A percentile compares a stretch with the other conserved stretches of the same genome.
These are phyloP conservation scores for Pteruthius melanotis DNA, from an alignment of 2,113 vertebrate genomes.

Conservation along the genomic window DNA sequence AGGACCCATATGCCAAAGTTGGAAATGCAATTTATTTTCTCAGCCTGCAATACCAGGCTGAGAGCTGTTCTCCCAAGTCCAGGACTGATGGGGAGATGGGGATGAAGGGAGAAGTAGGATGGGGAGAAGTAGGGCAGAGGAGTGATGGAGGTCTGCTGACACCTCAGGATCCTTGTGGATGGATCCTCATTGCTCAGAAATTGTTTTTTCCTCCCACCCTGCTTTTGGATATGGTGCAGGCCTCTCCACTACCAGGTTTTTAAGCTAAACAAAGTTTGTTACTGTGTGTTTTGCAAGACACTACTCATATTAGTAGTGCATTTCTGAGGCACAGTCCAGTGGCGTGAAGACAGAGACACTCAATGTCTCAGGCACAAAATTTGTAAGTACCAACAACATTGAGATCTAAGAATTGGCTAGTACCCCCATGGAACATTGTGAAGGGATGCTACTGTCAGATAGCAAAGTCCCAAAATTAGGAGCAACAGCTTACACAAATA, in stretches of 20 bases:
- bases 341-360: not conserved
- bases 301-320: not conserved
- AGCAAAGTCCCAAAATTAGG: not conserved
- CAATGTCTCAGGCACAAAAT: not conserved
- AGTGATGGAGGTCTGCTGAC: not conserved
- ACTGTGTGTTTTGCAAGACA: not conserved
- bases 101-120: no score
- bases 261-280: not conserved
- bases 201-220: not conserved
- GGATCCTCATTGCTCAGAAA: not conserved
- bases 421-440: not conserved
- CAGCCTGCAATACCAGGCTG: not conserved
- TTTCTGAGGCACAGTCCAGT: not conserved
- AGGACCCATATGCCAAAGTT: not conserved
- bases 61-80: not conserved
- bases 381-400: not conserved
- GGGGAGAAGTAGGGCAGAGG: not conserved
- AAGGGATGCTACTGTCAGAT: not conserved
- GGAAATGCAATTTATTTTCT: not conserved
- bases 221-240: not conserved
- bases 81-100: no score
- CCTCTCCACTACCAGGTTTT: not conserved
- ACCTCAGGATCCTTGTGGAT: not conserved
- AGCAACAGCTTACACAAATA: not conserved
- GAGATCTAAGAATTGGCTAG: not conserved